Percentiles rank a stretch among this genome's conserved stretches.
Evolutionary conservation across 2,113 vertebrate species (phyloP).

Genomic region (Phaethon lepturus): DNA sequence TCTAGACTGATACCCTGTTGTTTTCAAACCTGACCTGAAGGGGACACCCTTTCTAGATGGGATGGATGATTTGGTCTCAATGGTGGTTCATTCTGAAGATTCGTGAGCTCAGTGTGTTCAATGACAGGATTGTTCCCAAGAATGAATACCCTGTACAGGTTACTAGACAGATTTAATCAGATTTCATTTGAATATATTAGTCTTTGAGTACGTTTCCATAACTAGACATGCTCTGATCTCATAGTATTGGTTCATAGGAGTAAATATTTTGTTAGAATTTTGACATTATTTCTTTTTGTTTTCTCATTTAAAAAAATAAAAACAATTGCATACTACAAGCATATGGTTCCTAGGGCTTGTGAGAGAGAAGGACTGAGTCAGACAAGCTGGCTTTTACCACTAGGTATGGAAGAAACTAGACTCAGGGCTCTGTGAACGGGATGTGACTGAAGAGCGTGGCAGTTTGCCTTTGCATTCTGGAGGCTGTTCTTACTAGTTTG

Average conservation of each 20-base stretch:
- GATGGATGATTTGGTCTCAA: background rate
- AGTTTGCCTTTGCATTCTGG: background rate
- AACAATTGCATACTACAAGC: background rate
- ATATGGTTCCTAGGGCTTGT: background rate
- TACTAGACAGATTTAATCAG: background rate
- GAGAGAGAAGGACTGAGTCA: background rate
- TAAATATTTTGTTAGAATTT: background rate
- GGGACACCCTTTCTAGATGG: background rate
- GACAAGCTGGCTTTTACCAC: background rate
- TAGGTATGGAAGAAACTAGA: background rate
- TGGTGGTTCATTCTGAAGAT: background rate
- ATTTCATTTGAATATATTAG: background rate
- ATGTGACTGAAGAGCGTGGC: background rate
- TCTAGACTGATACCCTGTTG: background rate
- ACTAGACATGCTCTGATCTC: background rate
- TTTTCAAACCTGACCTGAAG: background rate
- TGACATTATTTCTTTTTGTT: background rate
- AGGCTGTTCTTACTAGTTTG: background rate
- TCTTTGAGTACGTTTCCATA: background rate
- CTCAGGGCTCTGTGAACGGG: background rate
- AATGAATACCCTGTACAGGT: background rate
- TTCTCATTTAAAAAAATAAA: background rate
- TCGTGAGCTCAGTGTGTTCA: background rate
- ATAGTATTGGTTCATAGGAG: background rate
- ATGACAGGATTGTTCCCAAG: background rate